These are phyloP conservation scores for Vollenhovia emeryi DNA, from an alignment of 1,140 invertebrate species.

Conservation along the genomic window DNA sequence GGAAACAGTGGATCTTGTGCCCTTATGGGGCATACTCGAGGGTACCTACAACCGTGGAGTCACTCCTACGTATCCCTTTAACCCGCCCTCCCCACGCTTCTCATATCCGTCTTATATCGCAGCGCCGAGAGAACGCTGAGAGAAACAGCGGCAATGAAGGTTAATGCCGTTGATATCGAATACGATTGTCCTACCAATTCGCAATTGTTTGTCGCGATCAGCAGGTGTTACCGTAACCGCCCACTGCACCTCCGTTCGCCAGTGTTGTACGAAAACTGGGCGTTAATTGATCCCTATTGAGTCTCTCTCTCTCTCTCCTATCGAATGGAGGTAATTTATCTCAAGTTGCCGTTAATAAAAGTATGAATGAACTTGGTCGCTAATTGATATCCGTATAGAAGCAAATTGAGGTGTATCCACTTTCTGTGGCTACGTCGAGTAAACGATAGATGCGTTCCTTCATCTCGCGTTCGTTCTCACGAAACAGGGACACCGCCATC, in stretches of 20 bases:
- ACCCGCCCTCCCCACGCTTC: constrained; percentile 78
- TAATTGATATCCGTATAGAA: background rate
- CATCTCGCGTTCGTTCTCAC: background rate
- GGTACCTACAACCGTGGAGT: constrained; percentile 77
- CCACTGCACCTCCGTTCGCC: constrained; percentile 17
- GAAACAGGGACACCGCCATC: background rate
- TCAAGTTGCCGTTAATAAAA: background rate
- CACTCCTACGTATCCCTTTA: constrained; percentile 82
- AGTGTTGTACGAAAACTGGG: background rate
- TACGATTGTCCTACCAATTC: constrained; percentile 46
- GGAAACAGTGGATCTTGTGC: constrained; percentile 75
- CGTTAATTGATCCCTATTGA: constrained; percentile 2
- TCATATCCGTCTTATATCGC: constrained; percentile 67
- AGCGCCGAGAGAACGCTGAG: constrained; percentile 59
- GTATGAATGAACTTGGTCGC: too few relatives aligned
- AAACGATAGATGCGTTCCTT: background rate
- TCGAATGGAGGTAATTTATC: background rate
- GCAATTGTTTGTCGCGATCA: constrained; percentile 23
- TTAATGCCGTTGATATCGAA: constrained; percentile 52
- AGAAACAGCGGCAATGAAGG: constrained; percentile 37
- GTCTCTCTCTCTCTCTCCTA: background rate
- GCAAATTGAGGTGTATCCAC: background rate
- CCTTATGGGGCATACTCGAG: constrained; percentile 76
- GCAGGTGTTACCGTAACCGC: constrained; percentile 18
- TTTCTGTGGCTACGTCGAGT: background rate